phyloP scores from a whole-genome alignment of 2,888 invertebrate species.

The Acrocera orbiculus region DNA sequence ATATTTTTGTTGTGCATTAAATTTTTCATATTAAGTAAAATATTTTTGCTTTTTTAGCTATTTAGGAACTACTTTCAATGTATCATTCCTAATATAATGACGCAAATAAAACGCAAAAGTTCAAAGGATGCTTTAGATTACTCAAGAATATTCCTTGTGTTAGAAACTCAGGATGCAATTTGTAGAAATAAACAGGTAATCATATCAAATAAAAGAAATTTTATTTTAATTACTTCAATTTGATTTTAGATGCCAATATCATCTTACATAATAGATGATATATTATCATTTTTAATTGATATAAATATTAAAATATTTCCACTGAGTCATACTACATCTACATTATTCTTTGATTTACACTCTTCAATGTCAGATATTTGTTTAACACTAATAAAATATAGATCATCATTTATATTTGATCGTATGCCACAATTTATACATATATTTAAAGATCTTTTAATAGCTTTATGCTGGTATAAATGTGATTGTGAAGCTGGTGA shows the following conservation, averaged over 20 bases:
- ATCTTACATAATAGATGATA: conserved; percentile 22
- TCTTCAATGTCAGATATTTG: conserved; percentile 19
- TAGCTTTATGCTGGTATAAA: conserved; percentile 26
- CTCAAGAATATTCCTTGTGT: conserved; percentile 15
- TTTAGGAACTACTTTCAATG: conserved; percentile 26
- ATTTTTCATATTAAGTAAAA: too few relatives aligned
- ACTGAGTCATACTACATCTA: conserved; percentile 15
- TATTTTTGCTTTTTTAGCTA: conserved; percentile 17
- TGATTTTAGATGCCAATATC: conserved; percentile 19
- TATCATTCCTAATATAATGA: conserved; percentile 18
- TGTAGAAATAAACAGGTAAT: conserved; percentile 21
- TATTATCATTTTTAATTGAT: conserved; percentile 22
- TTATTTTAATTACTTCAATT: not conserved
- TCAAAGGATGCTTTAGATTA: conserved; percentile 8
- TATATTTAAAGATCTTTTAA: conserved; percentile 24
- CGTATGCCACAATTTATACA: conserved; percentile 24
- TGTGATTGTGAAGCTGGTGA: conserved; percentile 22
- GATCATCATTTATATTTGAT: conserved; percentile 20
- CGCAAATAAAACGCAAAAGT: conserved; percentile 16
- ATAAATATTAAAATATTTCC: conserved; percentile 22
- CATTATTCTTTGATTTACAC: conserved; percentile 13
- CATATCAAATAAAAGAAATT: not conserved
- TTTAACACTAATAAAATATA: conserved; percentile 19
- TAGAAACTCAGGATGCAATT: conserved; percentile 20
- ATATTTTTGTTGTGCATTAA: too few relatives aligned